Conservation (phyloP, 2,888 invertebrate species). For the Stegana nigrithorax region DNA sequence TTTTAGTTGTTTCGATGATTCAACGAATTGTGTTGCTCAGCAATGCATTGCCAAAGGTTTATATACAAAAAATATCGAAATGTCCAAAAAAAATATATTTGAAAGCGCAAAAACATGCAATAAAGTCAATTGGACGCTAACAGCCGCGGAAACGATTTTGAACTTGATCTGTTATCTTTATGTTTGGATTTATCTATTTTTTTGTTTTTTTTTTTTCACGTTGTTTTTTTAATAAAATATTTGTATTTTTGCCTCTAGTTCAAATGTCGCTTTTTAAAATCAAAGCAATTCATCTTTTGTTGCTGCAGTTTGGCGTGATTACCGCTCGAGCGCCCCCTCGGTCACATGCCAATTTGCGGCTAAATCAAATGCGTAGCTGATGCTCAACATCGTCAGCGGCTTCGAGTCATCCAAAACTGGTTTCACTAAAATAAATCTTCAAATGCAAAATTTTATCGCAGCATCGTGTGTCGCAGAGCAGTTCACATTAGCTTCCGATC, state of each 20-base stretch:
- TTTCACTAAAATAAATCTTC: background rate
- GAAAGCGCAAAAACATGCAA: background rate
- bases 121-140: background rate
- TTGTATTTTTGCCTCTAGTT: too few species aligned
- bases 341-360: too few species aligned
- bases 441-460: constrained; percentile 9
- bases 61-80: constrained; percentile 14
- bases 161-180: constrained; percentile 9
- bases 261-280: too few species aligned
- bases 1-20: background rate
- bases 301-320: too few species aligned
- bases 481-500: background rate
- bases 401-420: constrained; percentile 5
- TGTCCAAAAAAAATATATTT: too few species aligned
- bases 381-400: too few species aligned
- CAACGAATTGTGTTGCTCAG: background rate
- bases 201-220: background rate
- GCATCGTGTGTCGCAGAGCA: background rate
- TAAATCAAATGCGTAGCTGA: too few species aligned
- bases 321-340: too few species aligned
- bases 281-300: too few species aligned
- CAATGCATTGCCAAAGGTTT: background rate
- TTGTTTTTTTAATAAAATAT: background rate
- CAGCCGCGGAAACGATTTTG: constrained; percentile 10
- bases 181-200: background rate